These are phyloP conservation scores for Datnioides undecimradiatus DNA, from an alignment of 2,113 vertebrate species.

Conservation along the genomic window DNA sequence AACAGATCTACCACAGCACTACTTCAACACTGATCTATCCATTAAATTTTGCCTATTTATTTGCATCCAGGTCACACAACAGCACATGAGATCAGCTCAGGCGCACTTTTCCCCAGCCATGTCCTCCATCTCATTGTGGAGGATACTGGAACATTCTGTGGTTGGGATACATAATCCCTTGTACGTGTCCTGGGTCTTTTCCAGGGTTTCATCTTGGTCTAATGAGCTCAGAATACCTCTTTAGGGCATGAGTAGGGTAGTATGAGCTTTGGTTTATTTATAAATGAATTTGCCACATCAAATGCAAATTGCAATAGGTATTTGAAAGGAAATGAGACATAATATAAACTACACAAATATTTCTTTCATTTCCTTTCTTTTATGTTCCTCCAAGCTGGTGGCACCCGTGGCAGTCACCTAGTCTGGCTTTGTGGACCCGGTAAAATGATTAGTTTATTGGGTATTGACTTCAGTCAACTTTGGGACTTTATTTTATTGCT, in stretches of 20 bases:
- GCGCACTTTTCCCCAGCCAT: background rate
- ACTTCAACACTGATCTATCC: background rate
- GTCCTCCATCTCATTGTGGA: background rate
- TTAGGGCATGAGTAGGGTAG: background rate
- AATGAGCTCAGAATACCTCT: background rate
- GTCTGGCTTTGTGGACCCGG: conserved; percentile 1
- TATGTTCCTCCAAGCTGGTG: background rate
- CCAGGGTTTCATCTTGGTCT: background rate
- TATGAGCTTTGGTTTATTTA: background rate
- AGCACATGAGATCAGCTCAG: background rate
- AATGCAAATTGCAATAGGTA: background rate
- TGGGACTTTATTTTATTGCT: conserved; percentile 25
- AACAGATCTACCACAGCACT: background rate
- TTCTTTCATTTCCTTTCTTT: background rate
- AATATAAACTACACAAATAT: background rate
- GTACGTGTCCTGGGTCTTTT: background rate
- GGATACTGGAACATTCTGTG: background rate
- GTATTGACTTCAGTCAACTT: conserved; percentile 15
- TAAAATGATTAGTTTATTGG: conserved; percentile 14
- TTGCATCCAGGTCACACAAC: background rate
- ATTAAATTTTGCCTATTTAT: background rate
- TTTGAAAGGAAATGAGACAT: background rate
- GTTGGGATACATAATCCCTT: background rate
- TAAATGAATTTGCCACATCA: background rate
- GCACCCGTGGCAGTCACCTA: background rate